These are phyloP conservation scores for Tichodroma muraria DNA, from an alignment of 2,113 vertebrate species.

Conservation along the genomic window DNA sequence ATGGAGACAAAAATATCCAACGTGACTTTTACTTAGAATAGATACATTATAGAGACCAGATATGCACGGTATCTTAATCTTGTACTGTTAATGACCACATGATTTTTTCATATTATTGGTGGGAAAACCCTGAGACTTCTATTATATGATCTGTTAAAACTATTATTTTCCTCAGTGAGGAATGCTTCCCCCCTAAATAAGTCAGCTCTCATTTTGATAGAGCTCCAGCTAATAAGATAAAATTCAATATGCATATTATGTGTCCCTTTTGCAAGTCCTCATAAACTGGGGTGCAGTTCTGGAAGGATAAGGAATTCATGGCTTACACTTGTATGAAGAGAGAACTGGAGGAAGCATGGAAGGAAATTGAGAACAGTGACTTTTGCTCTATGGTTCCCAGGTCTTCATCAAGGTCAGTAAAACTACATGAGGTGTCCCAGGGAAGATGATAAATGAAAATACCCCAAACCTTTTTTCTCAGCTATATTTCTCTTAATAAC, in stretches of 20 bases:
- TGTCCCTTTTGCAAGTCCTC: background rate
- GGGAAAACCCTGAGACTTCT: background rate
- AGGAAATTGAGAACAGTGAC: background rate
- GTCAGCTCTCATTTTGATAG: background rate
- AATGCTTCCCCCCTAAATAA: background rate
- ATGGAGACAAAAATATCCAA: background rate
- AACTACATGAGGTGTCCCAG: background rate
- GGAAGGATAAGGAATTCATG: background rate
- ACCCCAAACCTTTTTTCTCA: background rate
- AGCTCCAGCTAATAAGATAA: background rate
- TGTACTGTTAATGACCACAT: background rate
- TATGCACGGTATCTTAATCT: background rate
- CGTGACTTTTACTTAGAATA: background rate
- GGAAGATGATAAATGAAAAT: background rate
- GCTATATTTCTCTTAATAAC: background rate
- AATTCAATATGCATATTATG: background rate
- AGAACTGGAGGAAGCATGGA: background rate
- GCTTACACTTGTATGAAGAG: background rate
- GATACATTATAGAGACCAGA: background rate
- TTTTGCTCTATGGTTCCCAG: background rate
- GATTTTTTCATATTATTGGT: background rate
- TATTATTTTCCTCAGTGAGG: background rate
- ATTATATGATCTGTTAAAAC: background rate
- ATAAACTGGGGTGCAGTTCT: background rate
- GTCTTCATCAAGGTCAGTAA: background rate